Percentiles rank a stretch among this genome's conserved stretches.
These are phyloP conservation scores for Falco cherrug DNA, from an alignment of 2,797 vertebrate species.

Conservation along the genomic window DNA sequence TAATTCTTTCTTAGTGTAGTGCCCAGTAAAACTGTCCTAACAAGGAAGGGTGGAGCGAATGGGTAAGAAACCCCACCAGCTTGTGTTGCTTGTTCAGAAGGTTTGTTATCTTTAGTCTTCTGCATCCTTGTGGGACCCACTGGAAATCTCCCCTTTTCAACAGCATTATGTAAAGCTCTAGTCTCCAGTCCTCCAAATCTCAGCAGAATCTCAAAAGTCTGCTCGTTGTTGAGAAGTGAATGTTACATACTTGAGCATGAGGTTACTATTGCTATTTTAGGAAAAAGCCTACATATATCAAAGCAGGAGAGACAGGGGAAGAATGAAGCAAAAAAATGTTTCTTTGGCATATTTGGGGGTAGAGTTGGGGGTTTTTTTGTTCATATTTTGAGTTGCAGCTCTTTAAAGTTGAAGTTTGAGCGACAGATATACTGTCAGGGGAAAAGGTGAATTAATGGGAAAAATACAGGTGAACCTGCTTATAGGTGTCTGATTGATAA, in stretches of 20 bases:
- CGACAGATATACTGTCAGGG: not conserved
- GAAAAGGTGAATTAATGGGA: not conserved
- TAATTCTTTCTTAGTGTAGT: not conserved
- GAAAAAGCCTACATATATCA: not conserved
- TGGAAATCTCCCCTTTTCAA: constrained; percentile 1
- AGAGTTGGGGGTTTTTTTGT: not conserved
- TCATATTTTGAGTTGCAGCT: not conserved
- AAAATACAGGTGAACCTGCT: constrained; percentile 2
- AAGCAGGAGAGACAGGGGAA: not conserved
- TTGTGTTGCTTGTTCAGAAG: not conserved
- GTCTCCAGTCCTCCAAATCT: not conserved
- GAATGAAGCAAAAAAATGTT: not conserved
- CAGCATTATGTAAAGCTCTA: not conserved
- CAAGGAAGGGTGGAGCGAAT: not conserved
- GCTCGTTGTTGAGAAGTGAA: not conserved
- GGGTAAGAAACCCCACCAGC: not conserved
- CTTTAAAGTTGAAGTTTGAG: not conserved
- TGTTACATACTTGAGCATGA: not conserved
- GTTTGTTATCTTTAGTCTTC: not conserved
- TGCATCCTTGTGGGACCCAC: not conserved
- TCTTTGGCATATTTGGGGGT: not conserved
- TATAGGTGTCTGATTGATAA: not conserved
- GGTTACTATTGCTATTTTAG: not conserved
- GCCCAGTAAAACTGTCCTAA: constrained; percentile 11
- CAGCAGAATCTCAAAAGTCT: not conserved